Evolutionary conservation across 2,888 invertebrate species (phyloP).

Genomic region (Amaurobius ferox): DNA sequence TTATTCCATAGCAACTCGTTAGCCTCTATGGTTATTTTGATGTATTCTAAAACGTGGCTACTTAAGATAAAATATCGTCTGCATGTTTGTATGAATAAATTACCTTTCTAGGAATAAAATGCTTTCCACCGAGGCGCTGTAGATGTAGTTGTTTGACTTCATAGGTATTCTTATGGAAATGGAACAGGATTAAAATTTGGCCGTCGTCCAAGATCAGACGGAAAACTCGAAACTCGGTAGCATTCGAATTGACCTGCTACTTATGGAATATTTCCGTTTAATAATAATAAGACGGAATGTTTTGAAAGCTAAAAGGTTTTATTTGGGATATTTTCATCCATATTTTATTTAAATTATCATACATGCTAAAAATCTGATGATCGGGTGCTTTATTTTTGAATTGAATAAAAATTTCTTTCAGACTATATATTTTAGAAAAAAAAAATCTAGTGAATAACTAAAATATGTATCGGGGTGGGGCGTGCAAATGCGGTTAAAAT

Average conservation of each 20-base stretch:
- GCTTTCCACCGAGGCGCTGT: not conserved
- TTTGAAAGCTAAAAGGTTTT: not conserved
- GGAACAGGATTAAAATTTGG: conserved; percentile 16
- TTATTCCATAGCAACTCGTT: no score
- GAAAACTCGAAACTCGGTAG: not conserved
- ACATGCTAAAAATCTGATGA: no score
- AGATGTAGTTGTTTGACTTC: conserved; percentile 13
- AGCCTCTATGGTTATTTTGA: no score
- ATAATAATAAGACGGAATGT: not conserved
- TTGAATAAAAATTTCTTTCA: no score
- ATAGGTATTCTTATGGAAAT: conserved; percentile 18
- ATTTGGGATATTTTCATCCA: not conserved
- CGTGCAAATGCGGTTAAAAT: no score
- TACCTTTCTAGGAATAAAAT: not conserved
- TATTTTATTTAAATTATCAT: not conserved
- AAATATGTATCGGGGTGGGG: no score
- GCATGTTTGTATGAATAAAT: not conserved
- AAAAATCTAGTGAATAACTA: no score
- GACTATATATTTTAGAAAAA: no score
- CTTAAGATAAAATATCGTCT: not conserved
- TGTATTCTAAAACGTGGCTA: no score
- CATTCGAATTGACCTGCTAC: conserved; percentile 3
- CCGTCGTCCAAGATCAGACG: not conserved
- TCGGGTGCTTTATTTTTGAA: no score
- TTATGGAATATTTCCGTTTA: not conserved